Evolutionary conservation across 2,888 invertebrate species (phyloP), one percentile per base, ranked within the genome.

Genomic region (Nomada ferruginata): DNA sequence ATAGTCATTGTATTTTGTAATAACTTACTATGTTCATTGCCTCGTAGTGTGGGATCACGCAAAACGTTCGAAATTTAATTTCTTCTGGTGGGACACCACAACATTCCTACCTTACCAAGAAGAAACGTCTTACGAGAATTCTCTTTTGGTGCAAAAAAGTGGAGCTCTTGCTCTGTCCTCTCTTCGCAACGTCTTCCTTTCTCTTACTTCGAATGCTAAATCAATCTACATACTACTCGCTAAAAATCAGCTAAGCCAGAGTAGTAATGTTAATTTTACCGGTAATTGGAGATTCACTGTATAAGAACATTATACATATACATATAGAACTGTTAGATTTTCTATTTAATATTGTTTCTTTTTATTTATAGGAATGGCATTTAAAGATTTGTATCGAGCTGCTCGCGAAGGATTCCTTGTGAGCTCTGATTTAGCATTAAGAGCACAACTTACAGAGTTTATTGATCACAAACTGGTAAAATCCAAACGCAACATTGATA

Each of bases 361-460:
- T 73, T 36, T 72, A 9, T 76, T 55, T 70, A 61, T 89, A 97
- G 98, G 99, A 36, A 95, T 99, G 94, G 95, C 97, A 0, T 98
- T 99, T 93, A 97, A 97, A 92, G 97, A 98, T 88, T 94, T 98
- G 47, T 99, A 98, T 93, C 96, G 96, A 84, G 95, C 96, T 85
- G 97, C 98, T 89, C 95, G 98, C 57, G 98, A 98, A 94, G 96
- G 96, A 26, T 99, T 99, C 94, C 94, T 99, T 53, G 99, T 98
- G 0, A 99, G 98, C 93, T 98, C 98, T 0, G 99, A 99, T 94
- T 95, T 97, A 73, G 98, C 98, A 0, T 94, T 99, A 78, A 95
- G 98, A 86, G 97, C 98, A 7, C 98, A 99, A 91, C 95, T 99
- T 2, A 98, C 97, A 0, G 99, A 99, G 94, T 99, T 99, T 94